Conservation (phyloP, 2,888 invertebrate species). For the Empis stercorea region DNA sequence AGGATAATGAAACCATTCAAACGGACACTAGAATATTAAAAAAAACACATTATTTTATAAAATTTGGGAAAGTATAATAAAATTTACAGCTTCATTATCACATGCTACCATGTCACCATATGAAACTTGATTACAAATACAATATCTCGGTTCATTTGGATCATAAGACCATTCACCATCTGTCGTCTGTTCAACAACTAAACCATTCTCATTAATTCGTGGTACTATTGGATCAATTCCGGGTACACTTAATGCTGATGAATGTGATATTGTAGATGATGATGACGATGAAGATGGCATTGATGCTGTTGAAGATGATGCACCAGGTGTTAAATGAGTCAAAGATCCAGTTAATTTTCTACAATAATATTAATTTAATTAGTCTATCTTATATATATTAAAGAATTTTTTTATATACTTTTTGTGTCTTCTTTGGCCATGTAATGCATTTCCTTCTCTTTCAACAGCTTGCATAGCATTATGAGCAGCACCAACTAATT, state of each 20-base stretch:
- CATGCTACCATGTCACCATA: slow-evolving; percentile 99
- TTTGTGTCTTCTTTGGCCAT: slow-evolving; percentile 50
- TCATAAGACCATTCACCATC: slow-evolving; percentile 86
- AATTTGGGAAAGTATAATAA: slow-evolving; percentile 1
- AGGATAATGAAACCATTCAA: slow-evolving; percentile 98
- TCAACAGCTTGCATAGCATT: slow-evolving; percentile 58
- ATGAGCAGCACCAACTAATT: slow-evolving; percentile 58
- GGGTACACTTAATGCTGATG: slow-evolving; percentile 4
- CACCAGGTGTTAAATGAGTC: slow-evolving; percentile 13
- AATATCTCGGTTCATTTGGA: slow-evolving; percentile 92
- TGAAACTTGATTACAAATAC: slow-evolving; percentile 92
- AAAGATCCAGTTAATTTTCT: slow-evolving; percentile 23
- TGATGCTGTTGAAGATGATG: slow-evolving; percentile 16
- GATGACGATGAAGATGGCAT: slow-evolving; percentile 29
- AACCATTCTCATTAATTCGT: slow-evolving; percentile 25
- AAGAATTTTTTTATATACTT: slow-evolving; percentile 32
- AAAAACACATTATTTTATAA: slow-evolving; percentile 1
- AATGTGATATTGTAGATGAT: slow-evolving; percentile 21
- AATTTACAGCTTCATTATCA: slow-evolving; percentile 86
- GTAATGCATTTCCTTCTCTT: slow-evolving; percentile 39
- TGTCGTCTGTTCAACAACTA: slow-evolving; percentile 33
- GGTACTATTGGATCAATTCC: background rate
- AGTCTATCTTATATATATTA: background rate
- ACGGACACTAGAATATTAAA: slow-evolving; percentile 61
- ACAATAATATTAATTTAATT: slow-evolving; percentile 3